phyloP scores from a whole-genome alignment of 2,888 invertebrate genomes.

The Timema podura region DNA sequence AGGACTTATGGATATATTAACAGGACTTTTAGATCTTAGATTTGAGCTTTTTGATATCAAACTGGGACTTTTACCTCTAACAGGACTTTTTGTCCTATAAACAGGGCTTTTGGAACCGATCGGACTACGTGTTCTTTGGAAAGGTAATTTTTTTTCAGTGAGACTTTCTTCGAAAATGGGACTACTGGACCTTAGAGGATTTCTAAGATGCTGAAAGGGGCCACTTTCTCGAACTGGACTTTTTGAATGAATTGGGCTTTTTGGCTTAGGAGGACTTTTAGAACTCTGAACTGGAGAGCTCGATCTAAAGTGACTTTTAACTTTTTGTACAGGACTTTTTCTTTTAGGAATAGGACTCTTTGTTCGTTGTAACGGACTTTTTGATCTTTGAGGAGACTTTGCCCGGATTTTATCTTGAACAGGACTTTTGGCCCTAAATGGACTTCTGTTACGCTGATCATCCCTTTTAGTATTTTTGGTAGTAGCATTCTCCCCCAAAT shows the following conservation, averaged over 20 bases:
- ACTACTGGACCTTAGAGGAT: background rate
- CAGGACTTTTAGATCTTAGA: background rate
- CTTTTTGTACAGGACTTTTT: background rate
- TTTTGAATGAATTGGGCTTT: background rate
- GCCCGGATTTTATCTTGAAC: background rate
- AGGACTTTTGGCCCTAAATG: constrained; percentile 7
- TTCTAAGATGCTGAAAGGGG: background rate
- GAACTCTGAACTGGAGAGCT: background rate
- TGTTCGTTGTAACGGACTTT: no score
- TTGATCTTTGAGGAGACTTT: background rate
- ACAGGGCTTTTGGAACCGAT: background rate
- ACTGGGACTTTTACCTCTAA: background rate
- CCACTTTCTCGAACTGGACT: background rate
- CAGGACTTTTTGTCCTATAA: background rate
- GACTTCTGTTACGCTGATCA: constrained; percentile 1
- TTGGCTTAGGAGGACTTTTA: background rate
- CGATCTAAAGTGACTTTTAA: background rate
- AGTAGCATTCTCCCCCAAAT: background rate
- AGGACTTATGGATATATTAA: no score
- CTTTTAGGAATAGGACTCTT: background rate
- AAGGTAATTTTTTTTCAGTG: background rate
- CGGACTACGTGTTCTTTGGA: no score
- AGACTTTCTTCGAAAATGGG: background rate
- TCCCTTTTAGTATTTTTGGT: background rate
- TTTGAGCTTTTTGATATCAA: constrained; percentile 5